Percentiles rank a stretch among this genome's conserved stretches.
Evolutionary conservation across 1,140 invertebrate genomes (phyloP).

Genomic region (Aphaenogaster ashmeadi): DNA sequence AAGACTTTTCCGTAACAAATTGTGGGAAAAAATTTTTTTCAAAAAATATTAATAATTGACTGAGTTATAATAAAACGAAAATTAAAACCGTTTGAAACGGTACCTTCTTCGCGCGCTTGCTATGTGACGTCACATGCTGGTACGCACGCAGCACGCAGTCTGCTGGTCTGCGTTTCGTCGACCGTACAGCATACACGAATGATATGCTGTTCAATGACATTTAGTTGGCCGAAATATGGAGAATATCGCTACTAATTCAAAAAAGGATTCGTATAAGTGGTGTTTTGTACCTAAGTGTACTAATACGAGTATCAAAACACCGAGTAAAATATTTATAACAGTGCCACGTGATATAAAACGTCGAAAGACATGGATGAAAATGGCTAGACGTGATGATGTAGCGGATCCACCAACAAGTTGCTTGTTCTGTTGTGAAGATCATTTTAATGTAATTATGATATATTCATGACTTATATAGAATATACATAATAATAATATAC

Average conservation of each 20-base stretch:
- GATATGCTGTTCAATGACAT: neutral
- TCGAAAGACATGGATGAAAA: neutral
- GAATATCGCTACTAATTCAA: neutral
- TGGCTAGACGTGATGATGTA: neutral
- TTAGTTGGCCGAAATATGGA: neutral
- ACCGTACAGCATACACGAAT: neutral
- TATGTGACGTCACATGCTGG: neutral
- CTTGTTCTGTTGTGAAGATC: slow-evolving; percentile 1
- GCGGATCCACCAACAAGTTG: neutral
- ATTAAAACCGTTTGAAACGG: neutral
- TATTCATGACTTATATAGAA: too few species aligned
- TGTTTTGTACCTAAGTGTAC: neutral
- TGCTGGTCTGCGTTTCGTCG: neutral
- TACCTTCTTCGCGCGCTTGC: neutral
- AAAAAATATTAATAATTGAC: too few species aligned
- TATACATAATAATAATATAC: too few species aligned
- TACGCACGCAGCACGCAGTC: too few species aligned
- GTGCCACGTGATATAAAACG: slow-evolving; percentile 3
- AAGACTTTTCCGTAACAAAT: too few species aligned
- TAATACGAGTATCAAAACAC: neutral
- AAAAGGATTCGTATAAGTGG: neutral
- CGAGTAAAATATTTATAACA: neutral
- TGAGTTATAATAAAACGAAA: neutral
- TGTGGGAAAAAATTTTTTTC: too few species aligned
- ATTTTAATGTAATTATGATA: neutral